Percentiles rank a stretch among this genome's conserved stretches.
Conservation (phyloP, 2,888 invertebrate genomes). For the Heteropelma amictum region DNA sequence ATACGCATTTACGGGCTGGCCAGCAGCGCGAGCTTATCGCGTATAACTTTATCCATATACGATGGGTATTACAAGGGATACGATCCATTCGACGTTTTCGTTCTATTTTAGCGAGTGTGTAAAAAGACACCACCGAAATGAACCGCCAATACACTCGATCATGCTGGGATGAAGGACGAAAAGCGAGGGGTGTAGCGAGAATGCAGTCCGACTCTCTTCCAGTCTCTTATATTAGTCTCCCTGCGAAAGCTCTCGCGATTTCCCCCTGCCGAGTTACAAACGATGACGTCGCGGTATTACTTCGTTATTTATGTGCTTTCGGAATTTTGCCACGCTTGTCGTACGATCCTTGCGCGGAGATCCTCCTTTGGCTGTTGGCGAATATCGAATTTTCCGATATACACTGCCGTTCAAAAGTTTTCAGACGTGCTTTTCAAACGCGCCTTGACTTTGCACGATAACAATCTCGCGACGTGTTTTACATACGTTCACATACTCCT, state of each 20-base stretch:
- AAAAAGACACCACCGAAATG: too few species aligned
- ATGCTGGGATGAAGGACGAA: too few species aligned
- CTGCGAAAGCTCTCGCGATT: conserved; percentile 25
- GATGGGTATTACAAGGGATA: too few species aligned
- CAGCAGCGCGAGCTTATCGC: conserved; percentile 21
- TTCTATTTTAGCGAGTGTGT: too few species aligned
- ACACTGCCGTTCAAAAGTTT: conserved; percentile 20
- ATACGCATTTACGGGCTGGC: conserved; percentile 13
- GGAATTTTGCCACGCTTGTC: conserved; percentile 62
- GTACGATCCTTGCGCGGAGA: conserved; percentile 9
- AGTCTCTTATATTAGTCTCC: neutral
- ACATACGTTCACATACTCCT: too few species aligned
- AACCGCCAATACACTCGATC: conserved; percentile 58
- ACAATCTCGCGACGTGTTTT: too few species aligned
- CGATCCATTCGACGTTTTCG: too few species aligned
- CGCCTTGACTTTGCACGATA: too few species aligned
- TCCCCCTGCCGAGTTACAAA: conserved; percentile 65
- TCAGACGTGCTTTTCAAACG: conserved; percentile 19
- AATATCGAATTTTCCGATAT: conserved; percentile 31
- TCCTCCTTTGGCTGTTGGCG: conserved; percentile 23
- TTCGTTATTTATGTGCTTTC: conserved; percentile 72
- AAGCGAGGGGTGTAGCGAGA: too few species aligned
- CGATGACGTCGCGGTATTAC: conserved; percentile 70
- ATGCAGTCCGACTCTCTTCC: too few species aligned
- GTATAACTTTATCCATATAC: conserved; percentile 10